Conservation (phyloP, 2,797 vertebrate species). For the Pelodytes ibericus region DNA sequence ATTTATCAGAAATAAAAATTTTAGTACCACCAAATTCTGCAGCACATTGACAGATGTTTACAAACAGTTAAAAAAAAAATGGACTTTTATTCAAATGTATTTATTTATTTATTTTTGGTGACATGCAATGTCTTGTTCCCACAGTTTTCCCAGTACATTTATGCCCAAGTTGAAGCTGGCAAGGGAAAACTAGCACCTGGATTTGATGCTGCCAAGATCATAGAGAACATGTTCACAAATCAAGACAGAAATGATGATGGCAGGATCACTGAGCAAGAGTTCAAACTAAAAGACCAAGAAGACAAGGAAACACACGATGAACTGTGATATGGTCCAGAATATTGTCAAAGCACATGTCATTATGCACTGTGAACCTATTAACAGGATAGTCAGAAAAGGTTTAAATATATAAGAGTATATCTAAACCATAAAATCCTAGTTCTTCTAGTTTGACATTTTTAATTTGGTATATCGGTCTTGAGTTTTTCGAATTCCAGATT, state of each 20-base stretch:
- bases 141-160: conserved; percentile 93
- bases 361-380: conserved; percentile 27
- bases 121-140: conserved; percentile 15
- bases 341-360: background rate
- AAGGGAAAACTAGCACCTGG: conserved; percentile 95
- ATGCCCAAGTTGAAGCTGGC: conserved; percentile 85
- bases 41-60: no score
- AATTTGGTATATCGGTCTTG: no score
- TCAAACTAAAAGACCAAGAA: conserved; percentile 94
- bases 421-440: no score
- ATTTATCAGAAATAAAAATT: no score
- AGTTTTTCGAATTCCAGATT: no score
- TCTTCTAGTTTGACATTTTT: no score
- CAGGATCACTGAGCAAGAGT: conserved; percentile 87
- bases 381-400: conserved; percentile 16
- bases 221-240: conserved; percentile 96
- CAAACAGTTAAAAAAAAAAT: background rate
- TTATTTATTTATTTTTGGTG: no score
- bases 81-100: background rate
- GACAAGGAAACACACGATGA: conserved; percentile 82
- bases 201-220: conserved; percentile 87
- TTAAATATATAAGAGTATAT: conserved; percentile 46
- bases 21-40: background rate
- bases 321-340: conserved; percentile 75
- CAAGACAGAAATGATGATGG: conserved; percentile 93